phyloP scores from a whole-genome alignment of 2,113 vertebrate genomes.

The Leucopsar rothschildi region DNA sequence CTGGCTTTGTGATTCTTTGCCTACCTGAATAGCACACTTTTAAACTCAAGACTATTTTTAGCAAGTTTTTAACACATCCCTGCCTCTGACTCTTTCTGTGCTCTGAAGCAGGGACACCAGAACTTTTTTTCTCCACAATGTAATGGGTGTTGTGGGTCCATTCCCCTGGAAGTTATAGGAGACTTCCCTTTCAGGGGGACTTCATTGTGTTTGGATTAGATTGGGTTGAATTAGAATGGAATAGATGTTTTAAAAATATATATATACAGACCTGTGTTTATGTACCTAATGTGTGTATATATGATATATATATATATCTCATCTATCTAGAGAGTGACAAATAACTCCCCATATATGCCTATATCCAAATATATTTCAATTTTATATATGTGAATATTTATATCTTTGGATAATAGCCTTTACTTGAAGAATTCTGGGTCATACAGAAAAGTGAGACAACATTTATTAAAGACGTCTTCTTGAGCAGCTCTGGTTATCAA shows the following conservation, averaged over 20 bases:
- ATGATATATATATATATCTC: no score
- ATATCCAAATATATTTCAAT: not conserved
- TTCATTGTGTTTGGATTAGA: not conserved
- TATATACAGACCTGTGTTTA: not conserved
- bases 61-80: not conserved
- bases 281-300: rapidly evolving
- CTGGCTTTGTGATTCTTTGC: not conserved
- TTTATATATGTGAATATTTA: not conserved
- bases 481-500: not conserved
- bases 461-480: not conserved
- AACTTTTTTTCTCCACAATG: not conserved
- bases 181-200: not conserved
- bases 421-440: not conserved
- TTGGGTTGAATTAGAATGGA: not conserved
- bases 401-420: not conserved
- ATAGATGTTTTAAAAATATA: not conserved
- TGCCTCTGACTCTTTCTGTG: not conserved
- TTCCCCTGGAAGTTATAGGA: not conserved
- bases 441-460: not conserved
- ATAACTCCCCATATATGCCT: not conserved
- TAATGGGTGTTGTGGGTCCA: not conserved
- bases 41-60: not conserved
- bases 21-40: not conserved
- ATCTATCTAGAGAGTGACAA: not conserved
- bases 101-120: not conserved